Evolutionary conservation across 2,797 vertebrate species (phyloP).

Genomic region (Cercopithecus mitis): DNA sequence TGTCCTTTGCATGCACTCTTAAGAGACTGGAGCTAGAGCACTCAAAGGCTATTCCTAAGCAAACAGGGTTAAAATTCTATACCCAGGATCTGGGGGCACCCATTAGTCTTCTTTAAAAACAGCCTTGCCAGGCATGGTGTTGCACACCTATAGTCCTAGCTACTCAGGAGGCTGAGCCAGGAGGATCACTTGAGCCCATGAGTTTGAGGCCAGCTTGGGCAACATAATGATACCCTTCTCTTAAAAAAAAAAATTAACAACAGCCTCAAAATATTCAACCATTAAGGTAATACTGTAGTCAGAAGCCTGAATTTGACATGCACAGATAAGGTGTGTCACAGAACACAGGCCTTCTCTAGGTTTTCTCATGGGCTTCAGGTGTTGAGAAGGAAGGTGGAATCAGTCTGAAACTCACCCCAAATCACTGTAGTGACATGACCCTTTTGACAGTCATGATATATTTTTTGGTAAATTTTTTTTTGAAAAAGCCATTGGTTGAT

Average conservation of each 20-base stretch:
- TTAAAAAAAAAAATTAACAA: not conserved
- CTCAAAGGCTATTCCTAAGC: not conserved
- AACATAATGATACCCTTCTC: not conserved
- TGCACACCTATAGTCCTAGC: not conserved
- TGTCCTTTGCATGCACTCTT: not conserved
- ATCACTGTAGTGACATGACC: not conserved
- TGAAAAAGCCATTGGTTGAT: not conserved
- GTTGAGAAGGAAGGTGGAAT: not conserved
- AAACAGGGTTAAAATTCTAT: not conserved
- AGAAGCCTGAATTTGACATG: not conserved
- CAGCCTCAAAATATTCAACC: not conserved
- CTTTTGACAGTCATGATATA: not conserved
- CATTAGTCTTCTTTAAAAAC: constrained; percentile 13
- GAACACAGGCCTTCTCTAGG: not conserved
- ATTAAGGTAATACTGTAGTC: not conserved
- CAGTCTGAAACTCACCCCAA: constrained; percentile 8
- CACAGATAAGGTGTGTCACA: not conserved
- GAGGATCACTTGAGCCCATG: not conserved
- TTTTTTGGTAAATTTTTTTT: not conserved
- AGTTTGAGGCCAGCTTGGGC: not conserved
- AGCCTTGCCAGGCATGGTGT: not conserved
- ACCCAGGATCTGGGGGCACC: not conserved
- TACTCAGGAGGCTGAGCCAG: not conserved
- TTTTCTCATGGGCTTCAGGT: constrained; percentile 5
- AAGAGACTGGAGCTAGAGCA: not conserved